A percentile compares a stretch with the other conserved stretches of the same genome.
Evolutionary conservation across 2,113 vertebrate genomes (phyloP).

Genomic region (Charadrius vociferus): DNA sequence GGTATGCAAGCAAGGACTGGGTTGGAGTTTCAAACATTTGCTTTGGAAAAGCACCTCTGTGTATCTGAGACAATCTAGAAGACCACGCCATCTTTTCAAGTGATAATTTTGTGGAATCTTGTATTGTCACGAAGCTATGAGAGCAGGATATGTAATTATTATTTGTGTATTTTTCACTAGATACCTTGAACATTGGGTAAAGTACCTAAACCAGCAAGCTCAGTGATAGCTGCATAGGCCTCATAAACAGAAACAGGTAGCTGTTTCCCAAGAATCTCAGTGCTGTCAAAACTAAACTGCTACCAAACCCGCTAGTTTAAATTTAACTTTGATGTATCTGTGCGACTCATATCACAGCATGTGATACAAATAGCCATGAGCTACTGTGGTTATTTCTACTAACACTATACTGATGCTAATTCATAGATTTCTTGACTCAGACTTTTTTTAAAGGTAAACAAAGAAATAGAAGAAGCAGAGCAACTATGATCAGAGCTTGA

Average conservation of each 20-base stretch:
- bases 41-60: background rate
- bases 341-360: background rate
- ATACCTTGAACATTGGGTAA: background rate
- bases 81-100: background rate
- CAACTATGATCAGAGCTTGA: background rate
- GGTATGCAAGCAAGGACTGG: background rate
- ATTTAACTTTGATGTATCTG: background rate
- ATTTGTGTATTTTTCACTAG: background rate
- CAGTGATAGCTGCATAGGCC: rapidly evolving
- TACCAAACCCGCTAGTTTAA: background rate
- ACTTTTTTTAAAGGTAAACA: background rate
- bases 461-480: background rate
- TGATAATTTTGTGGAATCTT: background rate
- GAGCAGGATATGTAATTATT: background rate
- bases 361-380: background rate
- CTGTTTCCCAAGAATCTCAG: background rate
- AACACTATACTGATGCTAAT: background rate
- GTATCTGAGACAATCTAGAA: background rate
- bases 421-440: background rate
- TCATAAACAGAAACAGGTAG: background rate
- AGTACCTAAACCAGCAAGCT: background rate
- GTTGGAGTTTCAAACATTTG: background rate
- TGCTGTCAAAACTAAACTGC: background rate
- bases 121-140: background rate
- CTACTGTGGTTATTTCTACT: background rate